phyloP scores from a whole-genome alignment of 2,113 vertebrate genomes.

The Menura novaehollandiae region DNA sequence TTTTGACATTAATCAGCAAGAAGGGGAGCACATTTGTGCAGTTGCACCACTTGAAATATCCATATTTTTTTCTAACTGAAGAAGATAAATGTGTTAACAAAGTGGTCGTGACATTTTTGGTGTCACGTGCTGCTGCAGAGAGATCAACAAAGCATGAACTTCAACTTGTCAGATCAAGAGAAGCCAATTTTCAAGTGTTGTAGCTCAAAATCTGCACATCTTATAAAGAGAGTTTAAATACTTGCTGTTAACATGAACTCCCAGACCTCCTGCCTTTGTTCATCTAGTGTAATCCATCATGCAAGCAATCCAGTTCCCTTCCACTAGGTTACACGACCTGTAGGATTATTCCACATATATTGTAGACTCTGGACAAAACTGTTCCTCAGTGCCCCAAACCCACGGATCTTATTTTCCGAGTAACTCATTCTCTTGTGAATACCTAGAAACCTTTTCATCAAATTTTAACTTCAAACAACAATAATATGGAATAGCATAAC shows the following conservation, averaged over 20 bases:
- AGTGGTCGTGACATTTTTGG: constrained; percentile 28
- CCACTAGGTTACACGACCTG: not conserved
- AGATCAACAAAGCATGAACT: constrained; percentile 32
- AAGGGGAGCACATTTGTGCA: not conserved
- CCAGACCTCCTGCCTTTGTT: not conserved
- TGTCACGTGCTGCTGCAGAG: not conserved
- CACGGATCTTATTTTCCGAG: not conserved
- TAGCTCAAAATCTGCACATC: not conserved
- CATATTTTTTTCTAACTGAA: not conserved
- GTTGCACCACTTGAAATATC: not conserved
- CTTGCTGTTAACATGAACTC: not conserved
- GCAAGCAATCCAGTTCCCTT: not conserved
- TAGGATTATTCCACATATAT: not conserved
- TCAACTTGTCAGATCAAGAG: constrained; percentile 13
- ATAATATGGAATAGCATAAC: not conserved
- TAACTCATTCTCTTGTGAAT: not conserved
- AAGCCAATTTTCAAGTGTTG: constrained; percentile 24
- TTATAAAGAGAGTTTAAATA: constrained; percentile 11
- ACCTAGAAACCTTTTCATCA: not conserved
- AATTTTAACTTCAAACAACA: constrained; percentile 9
- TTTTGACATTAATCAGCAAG: not conserved
- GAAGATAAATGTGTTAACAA: constrained; percentile 56
- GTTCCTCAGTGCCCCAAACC: not conserved
- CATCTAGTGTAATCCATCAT: not conserved
- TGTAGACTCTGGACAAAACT: not conserved